Evolutionary conservation across 2,888 invertebrate genomes (phyloP).

Genomic region (Branchellion lobata): DNA sequence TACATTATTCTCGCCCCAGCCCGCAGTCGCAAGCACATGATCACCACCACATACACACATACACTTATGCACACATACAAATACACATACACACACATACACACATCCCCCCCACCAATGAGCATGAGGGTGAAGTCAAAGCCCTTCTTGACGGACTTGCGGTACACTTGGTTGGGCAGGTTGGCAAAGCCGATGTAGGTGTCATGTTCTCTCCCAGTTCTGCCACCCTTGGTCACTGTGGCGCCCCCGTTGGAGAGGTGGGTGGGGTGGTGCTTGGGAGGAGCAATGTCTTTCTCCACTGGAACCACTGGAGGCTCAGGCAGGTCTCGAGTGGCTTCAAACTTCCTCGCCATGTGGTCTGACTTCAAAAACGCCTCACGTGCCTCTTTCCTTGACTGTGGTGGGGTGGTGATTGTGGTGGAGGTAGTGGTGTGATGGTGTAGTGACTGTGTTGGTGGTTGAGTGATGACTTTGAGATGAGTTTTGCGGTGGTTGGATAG

Average conservation of each 20-base stretch:
- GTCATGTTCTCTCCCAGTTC: constrained; percentile 32
- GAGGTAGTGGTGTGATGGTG: too few relatives aligned
- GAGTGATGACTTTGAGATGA: too few relatives aligned
- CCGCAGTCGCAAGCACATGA: too few relatives aligned
- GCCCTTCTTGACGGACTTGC: constrained; percentile 53
- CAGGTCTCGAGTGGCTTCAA: neutral
- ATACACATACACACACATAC: too few relatives aligned
- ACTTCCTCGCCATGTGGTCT: constrained; percentile 26
- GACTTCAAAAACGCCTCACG: constrained; percentile 46
- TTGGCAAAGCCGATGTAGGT: constrained; percentile 53
- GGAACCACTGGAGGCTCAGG: neutral
- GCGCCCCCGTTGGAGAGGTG: neutral
- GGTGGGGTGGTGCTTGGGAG: neutral
- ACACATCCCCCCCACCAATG: constrained; percentile 53
- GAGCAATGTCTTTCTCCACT: neutral
- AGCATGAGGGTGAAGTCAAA: constrained; percentile 54
- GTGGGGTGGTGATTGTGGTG: neutral
- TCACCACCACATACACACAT: too few relatives aligned
- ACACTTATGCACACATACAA: too few relatives aligned
- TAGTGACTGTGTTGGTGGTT: too few relatives aligned
- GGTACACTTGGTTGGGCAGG: constrained; percentile 53
- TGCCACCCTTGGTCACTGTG: neutral
- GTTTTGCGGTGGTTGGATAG: too few relatives aligned
- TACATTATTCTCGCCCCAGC: too few relatives aligned
- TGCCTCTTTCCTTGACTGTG: constrained; percentile 40